Conservation (phyloP, 2,888 invertebrate genomes). For the Clunio marinus region DNA sequence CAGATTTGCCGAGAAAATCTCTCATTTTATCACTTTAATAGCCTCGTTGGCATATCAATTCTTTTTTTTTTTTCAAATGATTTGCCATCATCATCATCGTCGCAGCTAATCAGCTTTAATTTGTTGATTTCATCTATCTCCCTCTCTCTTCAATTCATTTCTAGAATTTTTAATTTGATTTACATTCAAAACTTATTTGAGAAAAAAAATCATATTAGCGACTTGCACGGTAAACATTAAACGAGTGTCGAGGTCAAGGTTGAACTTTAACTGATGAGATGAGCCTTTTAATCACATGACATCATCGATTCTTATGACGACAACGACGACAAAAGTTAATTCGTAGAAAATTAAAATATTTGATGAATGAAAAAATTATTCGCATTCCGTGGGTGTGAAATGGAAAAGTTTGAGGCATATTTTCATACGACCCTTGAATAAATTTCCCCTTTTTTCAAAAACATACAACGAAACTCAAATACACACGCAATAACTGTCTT, state of each 20-base stretch:
- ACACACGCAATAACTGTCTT: too few species aligned
- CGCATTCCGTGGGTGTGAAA: not conserved
- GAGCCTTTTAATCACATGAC: not conserved
- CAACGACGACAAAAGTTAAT: not conserved
- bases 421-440: not conserved
- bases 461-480: too few species aligned
- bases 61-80: not conserved
- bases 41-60: not conserved
- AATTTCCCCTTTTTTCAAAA: too few species aligned
- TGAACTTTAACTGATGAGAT: too few species aligned
- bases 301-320: not conserved
- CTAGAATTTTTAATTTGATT: not conserved
- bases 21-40: slow-evolving; percentile 35
- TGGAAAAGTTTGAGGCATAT: not conserved
- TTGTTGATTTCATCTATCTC: not conserved
- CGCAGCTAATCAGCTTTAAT: not conserved
- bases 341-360: too few species aligned
- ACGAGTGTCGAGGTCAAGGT: not conserved
- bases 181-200: too few species aligned
- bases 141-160: not conserved
- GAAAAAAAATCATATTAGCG: too few species aligned
- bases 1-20: slow-evolving; percentile 35
- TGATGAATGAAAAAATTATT: not conserved
- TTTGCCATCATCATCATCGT: slow-evolving; percentile 1
- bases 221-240: too few species aligned